Conservation (phyloP, 2,888 invertebrate species). For the Leptinotarsa peninsularis region DNA sequence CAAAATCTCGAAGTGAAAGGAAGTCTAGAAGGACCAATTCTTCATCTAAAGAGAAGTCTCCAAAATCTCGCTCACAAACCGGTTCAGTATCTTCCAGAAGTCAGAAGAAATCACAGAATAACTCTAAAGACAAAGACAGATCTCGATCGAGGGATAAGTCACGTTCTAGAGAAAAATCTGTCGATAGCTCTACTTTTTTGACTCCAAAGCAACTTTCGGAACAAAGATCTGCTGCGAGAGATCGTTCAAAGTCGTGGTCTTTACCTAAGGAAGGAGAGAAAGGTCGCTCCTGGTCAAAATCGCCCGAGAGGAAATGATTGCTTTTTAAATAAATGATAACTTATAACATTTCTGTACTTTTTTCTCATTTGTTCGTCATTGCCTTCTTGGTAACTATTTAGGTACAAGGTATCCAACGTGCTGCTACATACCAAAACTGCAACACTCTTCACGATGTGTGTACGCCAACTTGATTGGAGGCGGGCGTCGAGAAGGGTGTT, state of each 20-base stretch:
- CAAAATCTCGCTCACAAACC: slow-evolving; percentile 30
- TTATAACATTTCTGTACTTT: background rate
- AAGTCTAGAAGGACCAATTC: slow-evolving; percentile 33
- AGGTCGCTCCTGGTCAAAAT: slow-evolving; percentile 69
- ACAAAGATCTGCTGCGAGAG: slow-evolving; percentile 50
- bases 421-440: too few species aligned
- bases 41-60: slow-evolving; percentile 33
- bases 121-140: slow-evolving; percentile 1
- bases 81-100: slow-evolving; percentile 22
- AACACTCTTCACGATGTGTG: too few species aligned
- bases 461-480: too few species aligned
- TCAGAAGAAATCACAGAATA: slow-evolving; percentile 30
- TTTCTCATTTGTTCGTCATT: background rate
- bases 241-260: slow-evolving; percentile 72
- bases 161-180: slow-evolving; percentile 53
- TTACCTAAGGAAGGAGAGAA: slow-evolving; percentile 67
- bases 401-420: too few species aligned
- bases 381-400: too few species aligned
- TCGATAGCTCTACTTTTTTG: slow-evolving; percentile 62
- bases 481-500: too few species aligned
- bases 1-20: slow-evolving; percentile 38
- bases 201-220: slow-evolving; percentile 59
- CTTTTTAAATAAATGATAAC: slow-evolving; percentile 20
- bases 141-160: slow-evolving; percentile 35
- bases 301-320: slow-evolving; percentile 58